A percentile compares a stretch with the other conserved stretches of the same genome.
phyloP scores from a whole-genome alignment of 2,888 invertebrate species.

The Scaptomyza polygonia region DNA sequence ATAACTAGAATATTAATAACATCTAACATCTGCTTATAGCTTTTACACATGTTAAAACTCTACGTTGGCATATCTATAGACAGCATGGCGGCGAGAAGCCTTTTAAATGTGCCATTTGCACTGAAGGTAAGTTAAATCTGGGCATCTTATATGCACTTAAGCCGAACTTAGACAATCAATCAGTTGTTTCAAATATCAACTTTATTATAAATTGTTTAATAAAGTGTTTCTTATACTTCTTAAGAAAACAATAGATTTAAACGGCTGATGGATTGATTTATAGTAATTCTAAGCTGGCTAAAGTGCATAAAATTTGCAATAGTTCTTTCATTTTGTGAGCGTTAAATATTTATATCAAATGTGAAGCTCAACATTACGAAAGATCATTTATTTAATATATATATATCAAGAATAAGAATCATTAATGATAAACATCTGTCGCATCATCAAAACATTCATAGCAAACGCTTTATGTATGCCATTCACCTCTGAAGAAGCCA shows the following conservation, averaged over 20 bases:
- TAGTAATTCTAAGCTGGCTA: conserved; percentile 5
- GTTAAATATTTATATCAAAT: not conserved
- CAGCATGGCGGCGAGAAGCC: conserved; percentile 75
- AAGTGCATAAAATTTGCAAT: not conserved
- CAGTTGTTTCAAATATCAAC: not conserved
- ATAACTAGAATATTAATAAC: conserved; percentile 2
- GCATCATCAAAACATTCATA: conserved; percentile 62
- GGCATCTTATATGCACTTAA: conserved; percentile 5
- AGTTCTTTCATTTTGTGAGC: conserved; percentile 22
- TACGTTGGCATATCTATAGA: conserved; percentile 71
- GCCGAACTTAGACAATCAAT: conserved; percentile 18
- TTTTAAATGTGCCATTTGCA: conserved; percentile 68
- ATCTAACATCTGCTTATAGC: conserved; percentile 33
- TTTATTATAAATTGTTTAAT: too few species aligned
- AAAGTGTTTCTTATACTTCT: too few species aligned
- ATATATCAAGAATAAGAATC: too few species aligned
- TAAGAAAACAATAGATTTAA: not conserved
- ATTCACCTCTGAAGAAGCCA: conserved; percentile 51
- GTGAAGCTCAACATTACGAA: conserved; percentile 14
- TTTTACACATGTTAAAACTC: conserved; percentile 67
- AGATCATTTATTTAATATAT: conserved; percentile 3
- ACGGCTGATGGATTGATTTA: not conserved
- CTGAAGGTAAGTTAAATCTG: conserved; percentile 64
- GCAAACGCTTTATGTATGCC: conserved; percentile 46
- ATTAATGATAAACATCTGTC: conserved; percentile 52